A percentile compares a stretch with the other conserved stretches of the same genome.
phyloP scores from a whole-genome alignment of 1,140 invertebrate species.

The Pogonomyrmex barbatus region DNA sequence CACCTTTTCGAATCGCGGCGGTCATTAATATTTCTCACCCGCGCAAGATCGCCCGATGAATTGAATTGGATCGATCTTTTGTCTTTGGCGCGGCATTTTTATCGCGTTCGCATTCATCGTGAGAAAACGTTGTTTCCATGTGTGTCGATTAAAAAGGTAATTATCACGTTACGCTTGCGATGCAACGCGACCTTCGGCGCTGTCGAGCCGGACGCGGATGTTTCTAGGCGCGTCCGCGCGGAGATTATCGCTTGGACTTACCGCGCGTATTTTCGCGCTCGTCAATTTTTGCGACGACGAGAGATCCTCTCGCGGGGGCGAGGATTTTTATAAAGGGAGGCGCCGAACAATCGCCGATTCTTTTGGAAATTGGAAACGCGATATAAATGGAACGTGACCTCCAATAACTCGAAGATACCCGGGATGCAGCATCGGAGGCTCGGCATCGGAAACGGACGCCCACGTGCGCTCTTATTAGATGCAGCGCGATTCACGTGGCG shows the following conservation, averaged over 20 bases:
- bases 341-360: not conserved
- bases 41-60: not conserved
- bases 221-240: slow-evolving; percentile 37
- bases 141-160: slow-evolving; percentile 73
- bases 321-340: not conserved
- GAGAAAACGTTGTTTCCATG: slow-evolving; percentile 71
- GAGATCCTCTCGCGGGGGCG: not conserved
- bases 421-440: slow-evolving; percentile 7
- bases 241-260: not conserved
- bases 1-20: not conserved
- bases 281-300: slow-evolving; percentile 27
- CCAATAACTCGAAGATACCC: slow-evolving; percentile 14
- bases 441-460: slow-evolving; percentile 29
- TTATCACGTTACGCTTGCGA: slow-evolving; percentile 72
- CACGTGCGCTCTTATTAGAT: slow-evolving; percentile 51
- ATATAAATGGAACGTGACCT: slow-evolving; percentile 53
- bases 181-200: slow-evolving; percentile 68
- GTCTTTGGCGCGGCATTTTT: slow-evolving; percentile 49
- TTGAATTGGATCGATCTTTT: slow-evolving; percentile 59
- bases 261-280: not conserved
- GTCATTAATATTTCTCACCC: not conserved
- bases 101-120: slow-evolving; percentile 62
- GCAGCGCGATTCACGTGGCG: slow-evolving; percentile 55
- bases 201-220: slow-evolving; percentile 64
- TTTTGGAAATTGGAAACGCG: slow-evolving; percentile 32